Evolutionary conservation across 2,797 vertebrate genomes (phyloP), one percentile per base, ranked within the genome.

Genomic region (Pyrocephalus nanus): DNA sequence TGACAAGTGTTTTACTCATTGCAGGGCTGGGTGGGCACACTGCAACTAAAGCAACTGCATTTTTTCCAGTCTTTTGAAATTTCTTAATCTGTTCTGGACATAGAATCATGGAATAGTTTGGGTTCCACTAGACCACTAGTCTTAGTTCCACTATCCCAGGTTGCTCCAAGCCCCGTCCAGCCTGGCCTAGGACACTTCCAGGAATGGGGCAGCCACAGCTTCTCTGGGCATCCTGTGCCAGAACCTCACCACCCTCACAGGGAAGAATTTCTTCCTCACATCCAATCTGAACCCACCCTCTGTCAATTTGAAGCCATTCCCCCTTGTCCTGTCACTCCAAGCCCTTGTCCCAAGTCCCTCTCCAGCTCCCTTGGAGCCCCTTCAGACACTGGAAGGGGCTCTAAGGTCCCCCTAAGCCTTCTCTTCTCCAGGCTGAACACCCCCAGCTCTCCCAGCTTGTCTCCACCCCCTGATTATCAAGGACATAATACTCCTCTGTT

Each of bases 141-240:
- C 9, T 51, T 27, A 51, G 50, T 51, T 51, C 15, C 50, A 64
- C n/a, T 40, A 3, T 6, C 2, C 32, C 65, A 51, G 23, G 25
- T 1, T 76, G 20, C 38, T 34, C 32, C 43, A 65, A 70, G 20
- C 3, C 11, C 11, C 0, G 0, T 64, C 25, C 43, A 12, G 0
- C 25, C 21, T 34, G 57, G 38, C 20, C 65, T 45, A 34, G 57
- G 9, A 15, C 43, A 51, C 8, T 51, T 3, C 14, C 50, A 64
- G 0, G 20, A 29, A 11, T 25, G 19, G 36, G 9, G 11, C 57
- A 70, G 23, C 13, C 57, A 29, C 19, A 82, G 43, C 27, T 76
- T 21, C 48, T 4, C 27, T 70, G 78, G 11, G 9, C 7, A 70
- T 0, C 36, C 25, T 50, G 7, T 57, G 11, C 48, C 64, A 64